Evolutionary conservation across 2,888 invertebrate species (phyloP), one percentile per base, ranked within the genome.

Genomic region (Eristalinus aeneus): DNA sequence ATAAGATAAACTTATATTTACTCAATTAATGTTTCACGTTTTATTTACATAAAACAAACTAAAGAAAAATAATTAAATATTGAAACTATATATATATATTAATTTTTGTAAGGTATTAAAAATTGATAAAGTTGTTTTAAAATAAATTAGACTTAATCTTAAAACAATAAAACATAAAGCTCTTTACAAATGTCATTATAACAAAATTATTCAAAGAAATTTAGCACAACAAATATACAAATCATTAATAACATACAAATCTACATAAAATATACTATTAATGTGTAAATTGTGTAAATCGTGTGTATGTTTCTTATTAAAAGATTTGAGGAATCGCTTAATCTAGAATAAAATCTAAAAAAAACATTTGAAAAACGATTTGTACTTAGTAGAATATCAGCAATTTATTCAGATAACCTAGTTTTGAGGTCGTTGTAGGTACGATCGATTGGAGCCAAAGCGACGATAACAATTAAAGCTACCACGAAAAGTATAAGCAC

Each of bases 391-490:
- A 11, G 20, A 54, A 60, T 27, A 54, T 32, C 22, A 67, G 12
- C 54, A 78, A 27, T 27, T 63, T 84, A 84, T 56, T 74, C 69
- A 1, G 79, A 54, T 68, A 85, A 56, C 36, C 63, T 82, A 58
- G 9, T 63, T 63, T 71, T 86, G 8, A 86, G 20, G 0, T 86
- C 87, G 61, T 89, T 88, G 67, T 95, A 95, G 0, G 94, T 93
- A 31, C 95, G 94, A 71, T 94, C 94, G 76, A 97, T 95, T 0
- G 97, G 97, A 16, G 97, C 96, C 79, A 96, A 92, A 0, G 95
- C 95, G 20, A 95, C 95, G 63, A 97, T 94, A 79, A 96, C 94
- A 75, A 98, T 95, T 90, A 98, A 94, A 8, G 95, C 96, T 11
- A 95, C 93, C 0, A 96, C 94, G 89, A 98, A 94, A 22, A 95